Base-by-base conservation (phyloP, 2,113 vertebrate genomes). In the Mungos mungo region DNA sequence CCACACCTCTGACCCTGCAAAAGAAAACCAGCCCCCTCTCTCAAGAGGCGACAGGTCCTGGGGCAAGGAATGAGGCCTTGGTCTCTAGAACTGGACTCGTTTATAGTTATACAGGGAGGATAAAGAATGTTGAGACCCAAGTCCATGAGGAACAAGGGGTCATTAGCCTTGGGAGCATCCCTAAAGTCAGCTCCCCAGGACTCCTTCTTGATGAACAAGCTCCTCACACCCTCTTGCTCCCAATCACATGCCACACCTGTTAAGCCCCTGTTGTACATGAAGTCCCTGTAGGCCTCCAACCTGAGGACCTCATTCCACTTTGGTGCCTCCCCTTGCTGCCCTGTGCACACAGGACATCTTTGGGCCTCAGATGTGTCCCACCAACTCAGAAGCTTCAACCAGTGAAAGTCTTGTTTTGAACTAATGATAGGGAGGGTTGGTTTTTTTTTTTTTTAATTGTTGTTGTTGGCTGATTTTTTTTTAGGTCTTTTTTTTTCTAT, bases 331-430 rank as follows among this genome's bases (percentile, higher is more conserved):
- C 52, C 68, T 21, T 38, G 35, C 90, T 71, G 47, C 83, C 60
- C 9, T 29, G 41, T 29, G 33, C 35, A 88, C 93, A 66, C 15
- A 79, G 81, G 52, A 79, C 74, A 90, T 92, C 45, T 90, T 77
- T 96, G 92, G 76, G 35, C 96, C 88, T 90, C 87, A 96, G 83
- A 96, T 5, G 3, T 96, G 84, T 92, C 98, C 94, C 95, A 96
- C 84, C 84, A 96, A 96, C 84, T 84, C 84, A 93, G 84, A 95
- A 88, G 88, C 65, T 89, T 94, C 95, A 96, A 77, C 80, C 94
- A 98, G 95, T 90, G 88, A 98, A 98, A 94, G 95, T 96, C 94
- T 95, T 98, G 89, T 97, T 98, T 98, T 98, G 94, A 98, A 88
- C 86, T 98, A 92, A 96, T 98, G 81, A 57, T 96, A 81, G 83